phyloP scores from a whole-genome alignment of 2,888 invertebrate species.

The Yponomeuta sedellus region DNA sequence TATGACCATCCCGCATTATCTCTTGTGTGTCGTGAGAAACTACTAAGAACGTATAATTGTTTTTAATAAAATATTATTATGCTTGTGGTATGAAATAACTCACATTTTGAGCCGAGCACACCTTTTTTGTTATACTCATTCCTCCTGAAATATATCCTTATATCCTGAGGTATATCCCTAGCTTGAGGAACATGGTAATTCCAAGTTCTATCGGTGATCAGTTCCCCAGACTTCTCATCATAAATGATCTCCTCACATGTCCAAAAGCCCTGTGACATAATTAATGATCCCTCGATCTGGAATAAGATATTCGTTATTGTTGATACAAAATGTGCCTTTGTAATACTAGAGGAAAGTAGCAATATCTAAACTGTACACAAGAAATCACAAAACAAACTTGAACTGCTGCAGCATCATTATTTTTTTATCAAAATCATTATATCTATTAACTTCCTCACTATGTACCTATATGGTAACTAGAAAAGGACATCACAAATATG shows the following conservation, averaged over 20 bases:
- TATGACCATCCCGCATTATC: too few relatives aligned
- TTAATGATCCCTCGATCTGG: slow-evolving; percentile 73
- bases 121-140: slow-evolving; percentile 70
- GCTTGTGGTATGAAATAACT: background rate
- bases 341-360: background rate
- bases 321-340: background rate
- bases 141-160: slow-evolving; percentile 68
- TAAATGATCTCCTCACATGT: slow-evolving; percentile 75
- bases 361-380: too few relatives aligned
- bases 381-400: too few relatives aligned
- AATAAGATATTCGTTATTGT: background rate
- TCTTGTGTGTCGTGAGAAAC: too few relatives aligned
- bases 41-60: too few relatives aligned
- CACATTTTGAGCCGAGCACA: slow-evolving; percentile 74
- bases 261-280: slow-evolving; percentile 77
- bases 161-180: slow-evolving; percentile 77
- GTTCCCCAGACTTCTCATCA: slow-evolving; percentile 65
- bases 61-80: too few relatives aligned
- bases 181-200: slow-evolving; percentile 76
- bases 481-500: too few relatives aligned
- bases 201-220: slow-evolving; percentile 79
- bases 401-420: too few relatives aligned
- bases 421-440: too few relatives aligned
- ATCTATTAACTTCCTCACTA: too few relatives aligned
- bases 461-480: too few relatives aligned